Conservation (phyloP, 1,140 invertebrate genomes). For the Pseudomyrmex flavicornis region DNA sequence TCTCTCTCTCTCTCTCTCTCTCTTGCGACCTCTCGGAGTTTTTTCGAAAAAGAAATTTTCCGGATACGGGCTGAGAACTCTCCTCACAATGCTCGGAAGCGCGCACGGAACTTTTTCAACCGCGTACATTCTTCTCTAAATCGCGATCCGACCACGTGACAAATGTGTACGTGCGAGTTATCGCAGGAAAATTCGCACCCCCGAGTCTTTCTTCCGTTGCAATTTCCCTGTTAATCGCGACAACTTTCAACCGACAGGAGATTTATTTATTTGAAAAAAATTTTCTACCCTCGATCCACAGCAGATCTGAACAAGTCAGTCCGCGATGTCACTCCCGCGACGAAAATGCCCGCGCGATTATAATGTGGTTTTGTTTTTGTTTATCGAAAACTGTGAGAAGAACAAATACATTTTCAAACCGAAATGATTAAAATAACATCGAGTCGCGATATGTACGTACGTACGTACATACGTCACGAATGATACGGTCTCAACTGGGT, state of each 20-base stretch:
- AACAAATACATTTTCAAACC: too few relatives aligned
- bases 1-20: background rate
- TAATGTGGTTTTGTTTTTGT: too few relatives aligned
- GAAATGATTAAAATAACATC: too few relatives aligned
- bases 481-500: background rate
- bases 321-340: too few relatives aligned
- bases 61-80: background rate
- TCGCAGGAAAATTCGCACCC: too few relatives aligned
- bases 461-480: too few relatives aligned
- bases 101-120: background rate
- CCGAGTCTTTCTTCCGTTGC: background rate
- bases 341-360: too few relatives aligned
- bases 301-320: too few relatives aligned
- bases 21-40: background rate
- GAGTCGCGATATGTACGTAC: too few relatives aligned
- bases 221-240: too few relatives aligned
- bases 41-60: conserved; percentile 5
- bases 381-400: too few relatives aligned
- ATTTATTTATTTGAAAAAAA: background rate
- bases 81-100: background rate
- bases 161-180: background rate
- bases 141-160: conserved; percentile 26
- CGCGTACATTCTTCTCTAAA: background rate
- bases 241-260: background rate
- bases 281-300: too few relatives aligned